These are phyloP conservation scores for Nesometra sesokonis DNA, from an alignment of 35 echinoderm and acorn worm species.

Conservation along the genomic window DNA sequence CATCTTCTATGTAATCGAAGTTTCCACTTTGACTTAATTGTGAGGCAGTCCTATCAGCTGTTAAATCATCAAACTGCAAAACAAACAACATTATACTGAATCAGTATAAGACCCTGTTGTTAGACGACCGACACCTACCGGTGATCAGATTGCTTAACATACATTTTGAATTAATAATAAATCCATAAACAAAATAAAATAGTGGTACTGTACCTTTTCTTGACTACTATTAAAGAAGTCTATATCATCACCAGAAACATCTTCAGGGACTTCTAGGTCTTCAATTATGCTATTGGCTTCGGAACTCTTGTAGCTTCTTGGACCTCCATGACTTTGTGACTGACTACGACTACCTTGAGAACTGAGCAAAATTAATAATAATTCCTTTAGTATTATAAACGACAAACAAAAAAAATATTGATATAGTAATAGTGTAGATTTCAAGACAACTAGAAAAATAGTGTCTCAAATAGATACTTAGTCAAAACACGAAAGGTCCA, in stretches of 20 bases:
- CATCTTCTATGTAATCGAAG: slow-evolving; percentile 86
- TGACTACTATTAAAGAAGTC: slow-evolving; percentile 83
- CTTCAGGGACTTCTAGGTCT: slow-evolving; percentile 39
- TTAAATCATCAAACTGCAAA: slow-evolving; percentile 75
- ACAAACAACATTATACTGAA: neutral
- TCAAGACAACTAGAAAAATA: no score
- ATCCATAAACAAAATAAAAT: no score
- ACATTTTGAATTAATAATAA: no score
- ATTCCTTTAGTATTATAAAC: no score
- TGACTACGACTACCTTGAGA: slow-evolving; percentile 21
- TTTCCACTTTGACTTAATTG: slow-evolving; percentile 74
- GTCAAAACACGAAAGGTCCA: no score
- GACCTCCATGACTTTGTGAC: slow-evolving; percentile 22
- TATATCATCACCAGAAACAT: slow-evolving; percentile 66
- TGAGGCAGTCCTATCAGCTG: slow-evolving; percentile 59
- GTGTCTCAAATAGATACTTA: no score
- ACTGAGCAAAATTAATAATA: neutral
- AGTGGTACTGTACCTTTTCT: slow-evolving; percentile 51
- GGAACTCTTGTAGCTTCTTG: slow-evolving; percentile 19
- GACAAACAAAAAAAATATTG: no score
- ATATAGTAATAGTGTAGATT: no score
- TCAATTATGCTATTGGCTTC: slow-evolving; percentile 60
- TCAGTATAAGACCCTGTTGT: no score
- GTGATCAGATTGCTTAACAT: no score
- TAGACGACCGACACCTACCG: no score